Percentiles rank a stretch among this genome's conserved stretches.
Conservation (phyloP, 2,797 vertebrate species). For the Monodelphis domestica region DNA sequence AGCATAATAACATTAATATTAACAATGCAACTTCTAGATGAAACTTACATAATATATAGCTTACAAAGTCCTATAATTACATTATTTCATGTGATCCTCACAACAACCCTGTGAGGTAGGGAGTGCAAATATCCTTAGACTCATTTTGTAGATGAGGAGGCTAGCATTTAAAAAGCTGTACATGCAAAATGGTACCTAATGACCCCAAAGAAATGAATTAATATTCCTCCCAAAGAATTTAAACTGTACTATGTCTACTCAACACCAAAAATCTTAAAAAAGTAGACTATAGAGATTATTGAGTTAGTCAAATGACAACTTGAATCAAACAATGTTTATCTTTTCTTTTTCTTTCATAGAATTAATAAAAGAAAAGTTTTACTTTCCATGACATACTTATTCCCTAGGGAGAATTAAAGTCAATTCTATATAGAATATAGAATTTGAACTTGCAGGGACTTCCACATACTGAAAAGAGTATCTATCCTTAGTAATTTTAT, state of each 20-base stretch:
- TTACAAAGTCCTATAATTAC: background rate
- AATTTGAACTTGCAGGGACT: constrained; percentile 12
- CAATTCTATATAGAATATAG: background rate
- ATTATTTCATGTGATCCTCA: background rate
- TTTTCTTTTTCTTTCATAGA: constrained; percentile 17
- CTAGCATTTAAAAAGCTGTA: background rate
- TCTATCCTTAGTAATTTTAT: background rate
- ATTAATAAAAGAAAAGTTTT: constrained; percentile 22
- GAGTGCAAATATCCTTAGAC: background rate
- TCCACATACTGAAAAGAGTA: background rate
- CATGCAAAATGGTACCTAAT: background rate
- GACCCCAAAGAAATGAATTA: background rate
- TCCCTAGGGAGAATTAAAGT: background rate
- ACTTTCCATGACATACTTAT: constrained; percentile 25
- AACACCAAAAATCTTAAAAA: background rate
- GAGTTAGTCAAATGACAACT: background rate
- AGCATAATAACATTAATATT: background rate
- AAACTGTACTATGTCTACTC: background rate
- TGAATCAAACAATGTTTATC: background rate
- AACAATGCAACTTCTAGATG: background rate
- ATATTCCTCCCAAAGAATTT: background rate
- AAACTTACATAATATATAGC: background rate
- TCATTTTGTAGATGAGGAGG: background rate
- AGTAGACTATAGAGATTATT: background rate
- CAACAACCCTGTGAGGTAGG: constrained; percentile 3